phyloP scores from a whole-genome alignment of 92 coral and sea anemone genomes.

The Heteractis magnifica region DNA sequence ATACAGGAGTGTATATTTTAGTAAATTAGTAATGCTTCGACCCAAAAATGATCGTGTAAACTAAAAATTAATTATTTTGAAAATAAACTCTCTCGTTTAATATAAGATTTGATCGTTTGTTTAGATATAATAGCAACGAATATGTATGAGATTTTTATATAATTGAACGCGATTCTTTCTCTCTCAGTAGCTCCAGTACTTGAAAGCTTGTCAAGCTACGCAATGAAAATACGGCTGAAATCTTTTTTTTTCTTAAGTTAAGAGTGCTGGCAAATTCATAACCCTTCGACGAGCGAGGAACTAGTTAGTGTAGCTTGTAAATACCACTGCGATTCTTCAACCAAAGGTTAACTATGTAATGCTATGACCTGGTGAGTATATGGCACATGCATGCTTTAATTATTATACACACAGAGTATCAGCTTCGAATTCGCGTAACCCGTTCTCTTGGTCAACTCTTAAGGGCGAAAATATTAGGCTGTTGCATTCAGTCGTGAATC shows the following conservation, averaged over 20 bases:
- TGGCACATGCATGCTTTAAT: neutral
- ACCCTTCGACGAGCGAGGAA: neutral
- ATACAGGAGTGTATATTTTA: too few species aligned
- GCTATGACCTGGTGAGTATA: neutral
- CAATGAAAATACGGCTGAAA: too few species aligned
- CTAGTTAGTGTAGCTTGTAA: neutral
- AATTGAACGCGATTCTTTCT: neutral
- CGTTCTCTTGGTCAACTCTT: neutral
- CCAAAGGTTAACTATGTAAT: slow-evolving; percentile 2
- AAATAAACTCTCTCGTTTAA: slow-evolving; percentile 1
- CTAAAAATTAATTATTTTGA: neutral
- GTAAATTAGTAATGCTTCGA: neutral
- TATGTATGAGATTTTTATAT: neutral
- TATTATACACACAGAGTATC: neutral
- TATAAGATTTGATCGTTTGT: neutral
- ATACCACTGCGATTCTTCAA: neutral
- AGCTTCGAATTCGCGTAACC: neutral
- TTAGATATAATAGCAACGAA: neutral
- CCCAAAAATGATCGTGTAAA: neutral
- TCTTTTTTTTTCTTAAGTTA: too few species aligned
- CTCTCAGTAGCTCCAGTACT: neutral
- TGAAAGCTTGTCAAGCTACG: neutral
- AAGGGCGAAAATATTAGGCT: neutral
- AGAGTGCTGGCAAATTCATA: too few species aligned
- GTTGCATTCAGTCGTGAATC: neutral